Percentiles rank a stretch among this genome's conserved stretches.
Evolutionary conservation across 1,140 invertebrate genomes (phyloP).

Genomic region (Bathynomus jamesi): DNA sequence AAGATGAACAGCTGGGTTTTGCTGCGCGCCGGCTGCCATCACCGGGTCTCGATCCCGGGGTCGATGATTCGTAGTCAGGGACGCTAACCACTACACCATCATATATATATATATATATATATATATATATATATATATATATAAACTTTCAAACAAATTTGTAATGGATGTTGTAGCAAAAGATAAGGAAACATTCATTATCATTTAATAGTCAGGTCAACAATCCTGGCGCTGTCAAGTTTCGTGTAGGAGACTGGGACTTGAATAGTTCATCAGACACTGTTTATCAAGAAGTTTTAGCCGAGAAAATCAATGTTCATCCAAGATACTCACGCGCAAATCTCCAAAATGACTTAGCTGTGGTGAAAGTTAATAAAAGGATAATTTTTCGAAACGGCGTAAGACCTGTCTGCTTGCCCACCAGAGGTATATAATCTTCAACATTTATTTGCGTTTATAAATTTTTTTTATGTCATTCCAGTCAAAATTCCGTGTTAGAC

Average conservation of each 20-base stretch:
- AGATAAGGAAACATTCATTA: neutral
- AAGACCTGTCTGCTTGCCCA: slow-evolving; percentile 21
- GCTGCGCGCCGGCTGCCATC: too few species aligned
- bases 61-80: neutral
- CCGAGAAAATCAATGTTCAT: slow-evolving; percentile 12
- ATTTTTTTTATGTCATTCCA: too few species aligned
- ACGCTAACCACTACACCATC: neutral
- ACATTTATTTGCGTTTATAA: too few species aligned
- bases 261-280: slow-evolving; percentile 15
- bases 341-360: slow-evolving; percentile 31
- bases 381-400: slow-evolving; percentile 14
- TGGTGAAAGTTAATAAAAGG: slow-evolving; percentile 9
- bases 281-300: neutral
- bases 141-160: too few species aligned
- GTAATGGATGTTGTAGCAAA: too few species aligned
- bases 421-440: neutral
- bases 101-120: neutral
- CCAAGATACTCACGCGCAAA: slow-evolving; percentile 17
- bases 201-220: slow-evolving; percentile 18
- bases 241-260: slow-evolving; percentile 33
- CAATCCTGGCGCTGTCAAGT: slow-evolving; percentile 2
- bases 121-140: slow-evolving; percentile 3
- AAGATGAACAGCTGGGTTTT: too few species aligned
- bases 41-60: too few species aligned
- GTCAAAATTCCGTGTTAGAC: too few species aligned